These are phyloP conservation scores for Gopherus flavomarginatus DNA, from an alignment of 2,113 vertebrate genomes.

Conservation along the genomic window DNA sequence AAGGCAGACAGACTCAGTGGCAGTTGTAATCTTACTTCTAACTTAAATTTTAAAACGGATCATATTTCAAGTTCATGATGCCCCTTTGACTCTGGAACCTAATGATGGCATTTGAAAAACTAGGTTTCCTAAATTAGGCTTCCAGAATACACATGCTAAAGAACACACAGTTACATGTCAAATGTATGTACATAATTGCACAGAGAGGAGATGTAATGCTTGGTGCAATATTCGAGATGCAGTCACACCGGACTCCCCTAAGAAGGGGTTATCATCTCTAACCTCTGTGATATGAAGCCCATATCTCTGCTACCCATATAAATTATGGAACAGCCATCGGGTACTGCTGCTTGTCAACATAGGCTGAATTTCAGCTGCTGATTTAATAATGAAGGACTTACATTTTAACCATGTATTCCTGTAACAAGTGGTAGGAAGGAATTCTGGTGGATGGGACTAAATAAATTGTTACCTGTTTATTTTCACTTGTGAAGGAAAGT, in stretches of 20 bases:
- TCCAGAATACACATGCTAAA: not conserved
- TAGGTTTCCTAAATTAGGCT: not conserved
- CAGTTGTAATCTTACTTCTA: not conserved
- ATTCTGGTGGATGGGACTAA: not conserved
- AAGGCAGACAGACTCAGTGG: not conserved
- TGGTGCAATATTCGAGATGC: not conserved
- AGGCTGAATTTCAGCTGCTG: slow-evolving; percentile 39
- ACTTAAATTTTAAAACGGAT: not conserved
- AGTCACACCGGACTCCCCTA: not conserved
- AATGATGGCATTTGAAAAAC: not conserved
- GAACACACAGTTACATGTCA: not conserved
- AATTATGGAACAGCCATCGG: not conserved
- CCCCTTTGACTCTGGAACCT: not conserved
- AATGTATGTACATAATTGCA: not conserved
- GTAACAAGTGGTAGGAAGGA: not conserved
- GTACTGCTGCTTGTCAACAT: not conserved
- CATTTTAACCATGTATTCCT: not conserved
- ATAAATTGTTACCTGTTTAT: not conserved
- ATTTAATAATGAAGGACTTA: not conserved
- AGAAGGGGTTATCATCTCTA: not conserved
- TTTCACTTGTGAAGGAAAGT: not conserved
- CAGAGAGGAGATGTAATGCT: not conserved
- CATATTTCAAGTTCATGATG: not conserved
- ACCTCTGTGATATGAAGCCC: not conserved
- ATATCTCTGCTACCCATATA: not conserved